Evolutionary conservation across 2,888 invertebrate genomes (phyloP).

Genomic region (Aproaerema taeniolella): DNA sequence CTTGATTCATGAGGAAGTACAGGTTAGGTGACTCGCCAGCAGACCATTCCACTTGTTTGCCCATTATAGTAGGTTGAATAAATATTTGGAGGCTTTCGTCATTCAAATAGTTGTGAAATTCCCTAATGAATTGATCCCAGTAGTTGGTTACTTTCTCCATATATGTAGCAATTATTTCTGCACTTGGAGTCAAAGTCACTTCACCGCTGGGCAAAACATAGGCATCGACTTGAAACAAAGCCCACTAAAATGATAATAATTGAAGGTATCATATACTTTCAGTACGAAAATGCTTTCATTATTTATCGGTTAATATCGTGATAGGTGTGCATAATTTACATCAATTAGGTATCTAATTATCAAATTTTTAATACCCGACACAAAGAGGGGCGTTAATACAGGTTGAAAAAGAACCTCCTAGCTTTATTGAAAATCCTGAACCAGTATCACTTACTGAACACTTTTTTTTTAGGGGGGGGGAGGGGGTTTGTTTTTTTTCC

Average conservation of each 20-base stretch:
- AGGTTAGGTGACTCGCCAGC: slow-evolving; percentile 86
- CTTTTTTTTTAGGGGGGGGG: no score
- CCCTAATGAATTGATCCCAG: slow-evolving; percentile 82
- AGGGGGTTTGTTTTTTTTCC: no score
- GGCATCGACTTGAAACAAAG: slow-evolving; percentile 79
- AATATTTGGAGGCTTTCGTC: slow-evolving; percentile 84
- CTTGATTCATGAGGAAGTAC: slow-evolving; percentile 82
- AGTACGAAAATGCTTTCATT: no score
- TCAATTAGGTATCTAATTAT: not conserved
- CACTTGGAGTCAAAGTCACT: slow-evolving; percentile 77
- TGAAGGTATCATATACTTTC: no score
- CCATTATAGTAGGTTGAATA: slow-evolving; percentile 90
- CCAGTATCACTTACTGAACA: no score
- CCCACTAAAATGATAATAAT: slow-evolving; percentile 76
- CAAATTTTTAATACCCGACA: no score
- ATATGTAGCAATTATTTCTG: slow-evolving; percentile 75
- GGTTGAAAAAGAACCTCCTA: no score
- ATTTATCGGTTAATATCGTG: no score
- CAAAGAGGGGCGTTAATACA: no score
- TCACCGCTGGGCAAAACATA: slow-evolving; percentile 57
- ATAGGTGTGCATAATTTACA: no score
- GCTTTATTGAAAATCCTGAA: no score
- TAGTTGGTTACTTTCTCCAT: slow-evolving; percentile 78
- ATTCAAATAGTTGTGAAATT: slow-evolving; percentile 83
- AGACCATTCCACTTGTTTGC: slow-evolving; percentile 86